phyloP scores from a whole-genome alignment of 2,797 vertebrate species.

The Galagoides demidoff region DNA sequence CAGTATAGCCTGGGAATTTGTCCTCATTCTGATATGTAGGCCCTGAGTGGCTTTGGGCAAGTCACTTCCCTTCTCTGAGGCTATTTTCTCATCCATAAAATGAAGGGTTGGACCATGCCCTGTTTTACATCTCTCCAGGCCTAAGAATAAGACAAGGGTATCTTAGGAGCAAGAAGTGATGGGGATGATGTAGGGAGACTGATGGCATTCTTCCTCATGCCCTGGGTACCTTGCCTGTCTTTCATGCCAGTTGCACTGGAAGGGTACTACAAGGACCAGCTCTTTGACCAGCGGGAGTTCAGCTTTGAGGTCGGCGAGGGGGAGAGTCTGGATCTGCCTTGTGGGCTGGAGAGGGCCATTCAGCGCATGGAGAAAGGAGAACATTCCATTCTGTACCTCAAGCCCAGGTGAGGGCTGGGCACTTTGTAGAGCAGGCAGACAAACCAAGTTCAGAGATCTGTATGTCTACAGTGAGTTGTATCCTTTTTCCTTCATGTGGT shows the following conservation, averaged over 20 bases:
- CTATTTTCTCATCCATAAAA: neutral
- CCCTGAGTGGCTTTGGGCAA: neutral
- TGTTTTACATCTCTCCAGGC: neutral
- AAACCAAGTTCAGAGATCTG: neutral
- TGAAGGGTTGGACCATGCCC: neutral
- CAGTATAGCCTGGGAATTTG: neutral
- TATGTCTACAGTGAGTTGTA: neutral
- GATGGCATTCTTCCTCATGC: neutral
- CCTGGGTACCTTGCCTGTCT: neutral
- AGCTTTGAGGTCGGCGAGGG: slow-evolving; percentile 95
- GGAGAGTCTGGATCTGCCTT: slow-evolving; percentile 91
- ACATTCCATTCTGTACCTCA: slow-evolving; percentile 92
- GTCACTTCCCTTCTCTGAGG: neutral
- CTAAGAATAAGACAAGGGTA: neutral
- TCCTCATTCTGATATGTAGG: neutral
- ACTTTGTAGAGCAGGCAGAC: neutral
- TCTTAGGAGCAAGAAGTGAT: neutral
- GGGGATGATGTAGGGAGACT: neutral
- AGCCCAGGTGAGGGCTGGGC: slow-evolving; percentile 90
- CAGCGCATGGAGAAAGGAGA: slow-evolving; percentile 97
- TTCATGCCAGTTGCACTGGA: slow-evolving; percentile 90
- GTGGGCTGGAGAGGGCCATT: slow-evolving; percentile 95
- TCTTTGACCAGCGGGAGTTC: slow-evolving; percentile 94
- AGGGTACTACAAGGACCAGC: slow-evolving; percentile 88
- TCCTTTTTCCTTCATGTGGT: neutral